phyloP scores from a whole-genome alignment of 1,140 invertebrate species.

The Papilio polytes region DNA sequence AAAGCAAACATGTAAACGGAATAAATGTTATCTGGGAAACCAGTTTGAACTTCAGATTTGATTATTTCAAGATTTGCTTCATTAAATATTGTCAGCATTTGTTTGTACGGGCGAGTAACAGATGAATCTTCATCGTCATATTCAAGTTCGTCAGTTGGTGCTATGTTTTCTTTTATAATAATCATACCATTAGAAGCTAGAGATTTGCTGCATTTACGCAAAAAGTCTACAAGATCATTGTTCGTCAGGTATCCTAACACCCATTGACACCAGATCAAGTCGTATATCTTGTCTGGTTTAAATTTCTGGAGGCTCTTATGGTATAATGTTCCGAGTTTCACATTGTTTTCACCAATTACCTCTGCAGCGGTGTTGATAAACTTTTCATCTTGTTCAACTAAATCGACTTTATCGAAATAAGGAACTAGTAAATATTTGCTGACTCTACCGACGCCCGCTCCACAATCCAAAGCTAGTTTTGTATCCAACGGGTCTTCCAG shows the following conservation, averaged over 20 bases:
- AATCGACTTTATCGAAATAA: conserved; percentile 94
- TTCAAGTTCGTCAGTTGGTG: conserved; percentile 87
- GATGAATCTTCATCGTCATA: conserved; percentile 96
- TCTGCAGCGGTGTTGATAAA: conserved; percentile 70
- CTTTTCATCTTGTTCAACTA: conserved; percentile 96
- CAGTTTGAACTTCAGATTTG: conserved; percentile 90
- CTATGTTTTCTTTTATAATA: conserved; percentile 98
- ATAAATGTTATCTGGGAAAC: conserved; percentile 96
- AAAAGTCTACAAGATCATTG: conserved; percentile 93
- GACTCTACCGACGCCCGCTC: conserved; percentile 98
- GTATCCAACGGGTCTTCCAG: conserved; percentile 85
- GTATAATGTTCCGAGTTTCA: conserved; percentile 86
- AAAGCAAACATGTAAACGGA: conserved; percentile 96
- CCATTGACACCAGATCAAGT: conserved; percentile 99
- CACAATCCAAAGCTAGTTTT: conserved; percentile 95
- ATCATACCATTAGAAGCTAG: conserved; percentile 92
- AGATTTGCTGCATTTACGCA: conserved; percentile 89
- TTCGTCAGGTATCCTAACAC: conserved; percentile 96
- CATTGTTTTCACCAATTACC: conserved; percentile 60
- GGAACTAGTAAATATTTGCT: conserved; percentile 95
- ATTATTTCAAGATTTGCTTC: conserved; percentile 90
- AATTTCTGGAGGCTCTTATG: conserved; percentile 92
- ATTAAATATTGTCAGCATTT: conserved; percentile 87
- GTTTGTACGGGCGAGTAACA: conserved; percentile 90
- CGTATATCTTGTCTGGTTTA: conserved; percentile 89